Evolutionary conservation across 2,888 invertebrate species (phyloP), one percentile per base, ranked within the genome.

Genomic region (Biston betularia): DNA sequence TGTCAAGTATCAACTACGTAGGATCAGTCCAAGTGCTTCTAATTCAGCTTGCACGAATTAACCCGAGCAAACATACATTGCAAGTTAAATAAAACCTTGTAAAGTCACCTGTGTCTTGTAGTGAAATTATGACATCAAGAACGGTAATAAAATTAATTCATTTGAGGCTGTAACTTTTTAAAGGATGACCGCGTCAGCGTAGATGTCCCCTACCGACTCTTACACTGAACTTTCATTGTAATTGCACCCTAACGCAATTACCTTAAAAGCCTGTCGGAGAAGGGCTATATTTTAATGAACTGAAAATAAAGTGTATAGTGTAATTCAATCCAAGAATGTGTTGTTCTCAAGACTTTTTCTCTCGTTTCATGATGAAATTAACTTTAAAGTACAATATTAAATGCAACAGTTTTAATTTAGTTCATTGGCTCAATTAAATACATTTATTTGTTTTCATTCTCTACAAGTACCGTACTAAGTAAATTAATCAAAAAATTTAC

Each of bases 261-360:
- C 85, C 83, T 85, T 92, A 92, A 92, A 92, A 93, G 92, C 91
- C 88, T 92, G 92, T 91, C 92, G 88, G 84, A 81, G 81, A 79
- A 83, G 79, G 83, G 85, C 84, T 12, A 86, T 85, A 89, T 90
- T 89, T 89, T 90, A 91, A 92, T 89, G 88, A 90, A 82, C 87
- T 85, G 84, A 87, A 89, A 89, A 87, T 88, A 86, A 88, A 89
- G 84, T 86, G 83, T 89, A 89, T 88, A 85, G 84, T 86, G 84
- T 86, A 82, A 84, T 86, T 87, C 87, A 87, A 89, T 87, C 83
- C 82, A 76, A n/a, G n/a, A n/a, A n/a, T n/a, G n/a, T n/a, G n/a
- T n/a, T 82, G 81, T 82, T 79, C 68, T 68, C 78, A 69, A 63
- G 46, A 50, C 42, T 58, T 68, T 24, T 64, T 63, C 24, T 56